phyloP scores from a whole-genome alignment of 2,797 vertebrate species.

The Pelobates cultripes region DNA sequence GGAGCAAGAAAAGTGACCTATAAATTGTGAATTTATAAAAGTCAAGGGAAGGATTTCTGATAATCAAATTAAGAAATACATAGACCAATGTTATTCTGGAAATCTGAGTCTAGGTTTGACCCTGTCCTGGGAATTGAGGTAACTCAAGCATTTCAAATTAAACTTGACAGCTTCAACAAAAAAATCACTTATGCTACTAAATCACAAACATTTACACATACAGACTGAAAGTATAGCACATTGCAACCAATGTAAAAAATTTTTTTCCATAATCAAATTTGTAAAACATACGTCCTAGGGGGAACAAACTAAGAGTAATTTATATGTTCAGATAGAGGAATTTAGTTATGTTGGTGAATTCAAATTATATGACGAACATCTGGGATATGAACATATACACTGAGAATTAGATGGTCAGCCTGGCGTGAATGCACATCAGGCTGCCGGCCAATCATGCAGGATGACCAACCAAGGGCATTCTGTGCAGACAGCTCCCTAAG shows the following conservation, averaged over 20 bases:
- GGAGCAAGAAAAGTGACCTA: no score
- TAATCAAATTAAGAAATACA: slow-evolving; percentile 27
- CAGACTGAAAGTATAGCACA: not conserved
- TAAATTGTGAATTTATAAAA: not conserved
- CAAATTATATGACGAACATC: not conserved
- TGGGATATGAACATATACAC: not conserved
- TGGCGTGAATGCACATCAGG: no score
- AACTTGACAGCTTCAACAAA: slow-evolving; percentile 1
- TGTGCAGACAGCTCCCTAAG: no score
- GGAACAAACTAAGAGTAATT: not conserved
- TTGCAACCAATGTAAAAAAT: not conserved
- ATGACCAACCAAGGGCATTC: no score
- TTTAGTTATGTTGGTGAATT: not conserved
- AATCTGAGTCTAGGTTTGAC: not conserved
- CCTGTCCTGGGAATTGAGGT: not conserved
- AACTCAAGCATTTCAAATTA: slow-evolving; percentile 10
- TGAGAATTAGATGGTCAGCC: no score
- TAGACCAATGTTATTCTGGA: slow-evolving; percentile 12
- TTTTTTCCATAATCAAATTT: not conserved
- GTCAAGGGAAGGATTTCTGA: not conserved
- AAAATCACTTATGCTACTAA: not conserved
- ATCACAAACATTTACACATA: not conserved
- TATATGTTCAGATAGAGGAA: not conserved
- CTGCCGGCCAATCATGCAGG: no score
- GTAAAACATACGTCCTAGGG: not conserved